Evolutionary conservation across 2,888 invertebrate genomes (phyloP).

Genomic region (Agrochola lychnidis): DNA sequence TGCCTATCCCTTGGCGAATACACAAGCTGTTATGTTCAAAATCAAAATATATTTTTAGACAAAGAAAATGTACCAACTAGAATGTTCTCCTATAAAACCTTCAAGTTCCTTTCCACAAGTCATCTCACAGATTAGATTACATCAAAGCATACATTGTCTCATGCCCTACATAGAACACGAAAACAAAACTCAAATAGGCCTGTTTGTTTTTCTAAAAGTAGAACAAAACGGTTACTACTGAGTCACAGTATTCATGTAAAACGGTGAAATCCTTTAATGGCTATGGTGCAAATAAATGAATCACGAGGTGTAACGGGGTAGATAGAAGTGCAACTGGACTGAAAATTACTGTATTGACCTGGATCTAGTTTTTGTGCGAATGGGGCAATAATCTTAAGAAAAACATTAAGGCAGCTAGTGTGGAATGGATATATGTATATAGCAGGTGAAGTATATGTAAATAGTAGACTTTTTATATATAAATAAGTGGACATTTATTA

Average conservation of each 20-base stretch:
- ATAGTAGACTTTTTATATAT: background rate
- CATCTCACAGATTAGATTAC: slow-evolving; percentile 43
- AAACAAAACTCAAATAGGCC: slow-evolving; percentile 29
- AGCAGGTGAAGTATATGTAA: background rate
- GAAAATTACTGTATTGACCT: slow-evolving; percentile 17
- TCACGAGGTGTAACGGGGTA: slow-evolving; percentile 36
- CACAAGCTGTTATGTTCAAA: background rate
- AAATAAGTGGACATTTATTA: background rate
- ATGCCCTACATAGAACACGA: slow-evolving; percentile 27
- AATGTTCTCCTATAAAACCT: background rate
- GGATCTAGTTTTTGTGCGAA: slow-evolving; percentile 9
- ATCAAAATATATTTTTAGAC: background rate
- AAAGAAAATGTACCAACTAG: background rate
- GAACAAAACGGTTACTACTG: slow-evolving; percentile 37
- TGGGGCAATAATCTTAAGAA: background rate
- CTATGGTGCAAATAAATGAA: slow-evolving; percentile 47
- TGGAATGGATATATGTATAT: background rate
- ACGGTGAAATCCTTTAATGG: slow-evolving; percentile 48
- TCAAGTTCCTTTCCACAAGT: background rate
- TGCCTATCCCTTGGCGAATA: too few relatives aligned
- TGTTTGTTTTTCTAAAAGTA: slow-evolving; percentile 50
- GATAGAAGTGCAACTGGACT: slow-evolving; percentile 7
- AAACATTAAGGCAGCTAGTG: background rate
- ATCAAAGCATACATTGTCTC: slow-evolving; percentile 33
- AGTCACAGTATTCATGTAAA: slow-evolving; percentile 31